These are phyloP conservation scores for Lepidostoma basale DNA, from an alignment of 1,140 invertebrate genomes.

Conservation along the genomic window DNA sequence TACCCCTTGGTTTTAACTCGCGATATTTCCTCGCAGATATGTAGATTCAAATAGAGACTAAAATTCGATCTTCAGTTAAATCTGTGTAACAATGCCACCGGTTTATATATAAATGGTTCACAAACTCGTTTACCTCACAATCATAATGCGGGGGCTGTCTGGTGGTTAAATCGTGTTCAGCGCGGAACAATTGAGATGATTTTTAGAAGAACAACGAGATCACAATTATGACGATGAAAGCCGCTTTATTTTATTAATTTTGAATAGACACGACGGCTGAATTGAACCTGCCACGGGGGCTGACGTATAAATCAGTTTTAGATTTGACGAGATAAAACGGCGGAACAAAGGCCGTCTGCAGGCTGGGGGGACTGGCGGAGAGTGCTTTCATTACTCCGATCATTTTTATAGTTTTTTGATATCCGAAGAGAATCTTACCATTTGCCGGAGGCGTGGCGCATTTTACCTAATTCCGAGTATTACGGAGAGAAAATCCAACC, in stretches of 20 bases:
- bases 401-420: not conserved
- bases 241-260: constrained; percentile 18
- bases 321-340: constrained; percentile 25
- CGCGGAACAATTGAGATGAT: too few species aligned
- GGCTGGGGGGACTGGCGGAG: not conserved
- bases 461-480: too few species aligned
- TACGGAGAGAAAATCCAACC: too few species aligned
- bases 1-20: too few species aligned
- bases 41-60: too few species aligned
- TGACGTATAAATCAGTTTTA: constrained; percentile 17
- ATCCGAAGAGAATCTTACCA: not conserved
- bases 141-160: too few species aligned
- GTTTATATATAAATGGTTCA: too few species aligned
- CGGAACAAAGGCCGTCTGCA: constrained; percentile 5
- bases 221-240: not conserved
- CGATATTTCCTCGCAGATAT: too few species aligned
- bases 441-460: not conserved
- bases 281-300: constrained; percentile 15
- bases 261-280: constrained; percentile 20
- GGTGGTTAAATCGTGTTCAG: too few species aligned
- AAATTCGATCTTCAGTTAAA: too few species aligned
- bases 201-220: not conserved
- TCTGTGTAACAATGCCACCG: too few species aligned
- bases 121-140: too few species aligned
- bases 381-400: not conserved